Base-by-base conservation (phyloP, 2,113 vertebrate species). In the Pionites leucogaster region DNA sequence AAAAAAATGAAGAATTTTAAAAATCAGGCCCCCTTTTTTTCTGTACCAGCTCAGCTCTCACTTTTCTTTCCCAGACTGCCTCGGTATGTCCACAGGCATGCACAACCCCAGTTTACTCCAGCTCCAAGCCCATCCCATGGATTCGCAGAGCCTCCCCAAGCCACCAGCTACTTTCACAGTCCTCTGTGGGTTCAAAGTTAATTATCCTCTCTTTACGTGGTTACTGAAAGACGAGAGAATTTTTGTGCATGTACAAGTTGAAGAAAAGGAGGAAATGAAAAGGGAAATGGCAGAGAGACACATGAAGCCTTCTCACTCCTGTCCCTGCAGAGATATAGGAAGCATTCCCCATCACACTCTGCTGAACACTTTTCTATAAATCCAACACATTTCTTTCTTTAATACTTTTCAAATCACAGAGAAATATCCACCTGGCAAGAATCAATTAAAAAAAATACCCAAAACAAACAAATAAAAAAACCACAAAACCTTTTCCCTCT, bases 1-100 rank as follows among this genome's bases (percentile, higher is more conserved):
- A 37, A 35, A 72, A 25, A 11, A 27, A 18, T 6, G 13, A n/a
- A 23, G 10, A 37, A 27, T 18, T 59, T 59, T 59, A 24, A 69
- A 41, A 60, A 20, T 28, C 28, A 63, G 65, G 15, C 4, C 12
- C 12, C 33, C 12, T 71, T 24, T 49, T 47, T 24, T 41, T 10
- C n/a, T 24, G 23, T 11, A 13, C 13, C 9, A 39, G n/a, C 28
- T 23, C 33, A 46, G 41, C 5, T 35, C 37, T 37, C 33, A 1
- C 10, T n/a, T 5, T 17, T 15, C 17, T 13, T 39, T 35, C 57
- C 29, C 68, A 1, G 23, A 3, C 13, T 4, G 28, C 28, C 55
- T 39, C 1, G 3, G 14, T 8, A 11, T 2, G 4, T 2, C 46
- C 7, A 35, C 4, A 4, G 31, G 17, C 41, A 27, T 0, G 24